Conservation (phyloP, 2,797 vertebrate species). For the Avahi laniger region DNA sequence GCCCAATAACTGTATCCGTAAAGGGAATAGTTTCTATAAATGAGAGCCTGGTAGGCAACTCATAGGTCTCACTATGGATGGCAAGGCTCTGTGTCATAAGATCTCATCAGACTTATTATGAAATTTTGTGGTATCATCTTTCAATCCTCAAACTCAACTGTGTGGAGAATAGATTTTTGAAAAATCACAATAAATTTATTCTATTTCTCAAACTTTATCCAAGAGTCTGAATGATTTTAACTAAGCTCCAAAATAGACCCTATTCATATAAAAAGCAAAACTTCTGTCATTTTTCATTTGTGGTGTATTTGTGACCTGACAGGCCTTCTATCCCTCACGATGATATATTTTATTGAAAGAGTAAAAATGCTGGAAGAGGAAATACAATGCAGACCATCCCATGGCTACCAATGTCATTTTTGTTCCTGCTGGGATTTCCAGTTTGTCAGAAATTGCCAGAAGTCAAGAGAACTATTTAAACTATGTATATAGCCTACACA, state of each 20-base stretch:
- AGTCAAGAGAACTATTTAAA: constrained; percentile 67
- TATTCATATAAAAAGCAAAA: constrained; percentile 39
- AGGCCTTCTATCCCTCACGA: background rate
- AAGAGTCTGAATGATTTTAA: constrained; percentile 23
- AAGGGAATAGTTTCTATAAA: background rate
- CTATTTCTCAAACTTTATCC: background rate
- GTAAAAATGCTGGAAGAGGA: constrained; percentile 63
- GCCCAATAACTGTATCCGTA: background rate
- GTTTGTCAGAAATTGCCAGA: constrained; percentile 68
- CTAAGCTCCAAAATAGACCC: background rate
- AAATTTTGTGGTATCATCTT: background rate
- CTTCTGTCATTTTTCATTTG: constrained; percentile 60
- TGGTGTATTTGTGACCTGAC: constrained; percentile 37
- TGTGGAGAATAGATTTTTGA: background rate
- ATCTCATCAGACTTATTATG: background rate
- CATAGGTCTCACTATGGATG: background rate
- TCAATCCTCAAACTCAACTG: background rate
- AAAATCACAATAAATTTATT: background rate
- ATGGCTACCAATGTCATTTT: constrained; percentile 49
- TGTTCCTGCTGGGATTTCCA: constrained; percentile 46
- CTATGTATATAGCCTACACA: background rate
- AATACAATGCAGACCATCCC: constrained; percentile 37
- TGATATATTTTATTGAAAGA: constrained; percentile 64
- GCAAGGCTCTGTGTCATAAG: background rate
- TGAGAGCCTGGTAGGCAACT: background rate